A percentile compares a stretch with the other conserved stretches of the same genome.
phyloP scores from a whole-genome alignment of 2,888 invertebrate genomes.

The Osmoderma eremita region DNA sequence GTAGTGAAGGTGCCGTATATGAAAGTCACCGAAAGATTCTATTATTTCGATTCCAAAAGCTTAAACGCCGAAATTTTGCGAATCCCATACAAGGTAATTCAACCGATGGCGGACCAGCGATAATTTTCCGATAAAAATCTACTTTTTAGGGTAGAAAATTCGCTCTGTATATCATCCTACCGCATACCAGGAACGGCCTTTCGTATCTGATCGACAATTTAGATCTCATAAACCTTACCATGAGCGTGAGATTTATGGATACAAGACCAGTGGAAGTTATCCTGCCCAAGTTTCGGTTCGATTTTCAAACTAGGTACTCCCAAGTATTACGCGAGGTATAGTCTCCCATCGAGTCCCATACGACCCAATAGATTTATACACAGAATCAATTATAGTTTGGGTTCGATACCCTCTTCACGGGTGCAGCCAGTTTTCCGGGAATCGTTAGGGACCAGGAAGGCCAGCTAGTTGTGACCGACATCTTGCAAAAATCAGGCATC shows the following conservation, averaged over 20 bases:
- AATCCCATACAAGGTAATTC: conserved; percentile 74
- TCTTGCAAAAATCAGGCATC: conserved; percentile 80
- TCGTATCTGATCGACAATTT: conserved; percentile 69
- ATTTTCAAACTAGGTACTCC: conserved; percentile 73
- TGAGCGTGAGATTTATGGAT: conserved; percentile 70
- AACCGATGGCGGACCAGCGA: conserved; percentile 43
- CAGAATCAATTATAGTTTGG: conserved; percentile 68
- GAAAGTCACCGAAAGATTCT: conserved; percentile 74
- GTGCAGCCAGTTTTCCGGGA: conserved; percentile 75
- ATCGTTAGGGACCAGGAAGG: conserved; percentile 68
- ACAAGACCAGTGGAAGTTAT: conserved; percentile 70
- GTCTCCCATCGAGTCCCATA: conserved; percentile 40
- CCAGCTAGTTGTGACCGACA: conserved; percentile 71
- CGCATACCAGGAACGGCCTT: conserved; percentile 72
- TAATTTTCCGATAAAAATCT: neutral
- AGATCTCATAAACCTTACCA: conserved; percentile 67
- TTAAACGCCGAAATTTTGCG: conserved; percentile 77
- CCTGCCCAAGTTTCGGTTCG: conserved; percentile 80
- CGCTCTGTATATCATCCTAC: conserved; percentile 79
- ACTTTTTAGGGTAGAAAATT: conserved; percentile 74
- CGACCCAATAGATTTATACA: conserved; percentile 15
- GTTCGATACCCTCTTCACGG: conserved; percentile 76
- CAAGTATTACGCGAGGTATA: conserved; percentile 72
- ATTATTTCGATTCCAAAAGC: conserved; percentile 70
- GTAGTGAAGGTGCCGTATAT: conserved; percentile 71